phyloP scores from a whole-genome alignment of 2,113 vertebrate species.

The Barnardius zonarius region DNA sequence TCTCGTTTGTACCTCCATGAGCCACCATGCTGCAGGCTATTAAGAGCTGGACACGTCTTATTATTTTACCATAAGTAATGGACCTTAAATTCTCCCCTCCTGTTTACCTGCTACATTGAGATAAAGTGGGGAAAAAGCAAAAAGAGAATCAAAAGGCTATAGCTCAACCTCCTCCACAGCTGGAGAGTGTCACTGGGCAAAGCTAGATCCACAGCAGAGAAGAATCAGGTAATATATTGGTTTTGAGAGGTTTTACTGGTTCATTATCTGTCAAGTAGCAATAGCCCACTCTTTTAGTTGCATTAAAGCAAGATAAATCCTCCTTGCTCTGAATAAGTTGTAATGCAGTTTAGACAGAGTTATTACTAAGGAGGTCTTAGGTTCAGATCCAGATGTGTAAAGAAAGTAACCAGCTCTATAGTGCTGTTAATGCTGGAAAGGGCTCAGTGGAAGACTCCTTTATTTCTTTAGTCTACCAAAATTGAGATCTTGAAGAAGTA shows the following conservation, averaged over 20 bases:
- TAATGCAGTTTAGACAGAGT: neutral
- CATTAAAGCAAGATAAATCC: neutral
- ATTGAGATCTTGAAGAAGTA: neutral
- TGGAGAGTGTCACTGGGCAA: neutral
- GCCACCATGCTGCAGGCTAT: neutral
- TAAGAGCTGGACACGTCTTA: neutral
- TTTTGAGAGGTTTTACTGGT: neutral
- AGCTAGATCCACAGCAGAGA: neutral
- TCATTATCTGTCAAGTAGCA: neutral
- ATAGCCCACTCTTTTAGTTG: neutral
- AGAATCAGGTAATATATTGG: neutral
- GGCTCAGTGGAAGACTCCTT: neutral
- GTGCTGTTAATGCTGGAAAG: neutral
- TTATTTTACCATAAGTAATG: neutral
- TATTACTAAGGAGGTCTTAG: neutral
- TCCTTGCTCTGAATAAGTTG: neutral
- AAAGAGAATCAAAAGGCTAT: neutral
- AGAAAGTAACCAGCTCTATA: neutral
- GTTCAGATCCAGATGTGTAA: slow-evolving; percentile 20
- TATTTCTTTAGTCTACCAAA: neutral
- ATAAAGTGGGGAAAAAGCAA: neutral
- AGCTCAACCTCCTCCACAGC: neutral
- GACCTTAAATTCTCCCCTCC: neutral
- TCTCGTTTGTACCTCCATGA: neutral
- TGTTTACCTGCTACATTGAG: neutral